Evolutionary conservation across 2,888 invertebrate species (phyloP), one percentile per base, ranked within the genome.

Genomic region (Mellilla xanthometata): DNA sequence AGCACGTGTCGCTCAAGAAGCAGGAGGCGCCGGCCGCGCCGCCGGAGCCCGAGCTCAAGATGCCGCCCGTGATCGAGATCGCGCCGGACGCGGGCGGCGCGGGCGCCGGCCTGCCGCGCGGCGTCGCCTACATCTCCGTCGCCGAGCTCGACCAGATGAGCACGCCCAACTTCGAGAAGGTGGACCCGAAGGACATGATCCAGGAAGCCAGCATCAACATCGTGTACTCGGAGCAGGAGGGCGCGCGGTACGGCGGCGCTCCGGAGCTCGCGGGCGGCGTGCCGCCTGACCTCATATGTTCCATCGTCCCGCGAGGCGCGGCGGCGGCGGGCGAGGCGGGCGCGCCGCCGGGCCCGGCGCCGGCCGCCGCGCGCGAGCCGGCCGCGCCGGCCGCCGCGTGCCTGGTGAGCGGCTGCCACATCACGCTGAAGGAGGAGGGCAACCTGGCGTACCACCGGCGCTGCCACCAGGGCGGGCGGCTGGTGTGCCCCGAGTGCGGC

Each of bases 401-500:
- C 65, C 75, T 76, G 15, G 68, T 91, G 5, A 81, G 89, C 32
- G 84, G 82, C 9, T 94, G 94, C 58, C 82, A 90, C 52, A 84
- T 92, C 5, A 75, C 87, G 29, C 82, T 95, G 51, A 87, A 90
- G 55, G 91, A 91, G 33, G 72, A 85, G 19, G 90, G 91, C 1
- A 93, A 93, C 56, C 76, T 94, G 47, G 73, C 86, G 2, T 93
- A 93, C 64, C 95, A 95, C 67, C 79, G 91, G 26, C 90, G 89
- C 60, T 94, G 93, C 61, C 94, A 95, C 62, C 73, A 80, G 41
- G 81, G 82, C 59, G 75, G 76, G 4, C 77, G 81, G 42, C 54
- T 85, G 0, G 81, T 83, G 15, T 96, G 96, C 76, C 92, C 91
- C 0, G 94, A 95, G 68, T 96, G 96, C 72, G 80, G 87, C 0